phyloP scores from a whole-genome alignment of 1,140 invertebrate species.

The Megathymus violae region DNA sequence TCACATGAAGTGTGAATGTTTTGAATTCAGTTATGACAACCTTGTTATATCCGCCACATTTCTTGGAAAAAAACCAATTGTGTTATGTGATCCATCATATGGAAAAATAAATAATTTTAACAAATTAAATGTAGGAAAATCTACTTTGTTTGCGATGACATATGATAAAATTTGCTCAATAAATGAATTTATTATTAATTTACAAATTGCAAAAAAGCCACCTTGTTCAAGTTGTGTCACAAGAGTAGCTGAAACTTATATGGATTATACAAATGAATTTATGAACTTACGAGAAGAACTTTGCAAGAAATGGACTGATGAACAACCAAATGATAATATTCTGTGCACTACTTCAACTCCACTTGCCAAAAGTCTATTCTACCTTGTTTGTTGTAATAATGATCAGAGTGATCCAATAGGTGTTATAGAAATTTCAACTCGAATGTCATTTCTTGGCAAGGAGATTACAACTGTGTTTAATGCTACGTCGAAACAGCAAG shows the following conservation, averaged over 20 bases:
- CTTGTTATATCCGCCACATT: conserved; percentile 68
- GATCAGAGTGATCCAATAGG: conserved; percentile 67
- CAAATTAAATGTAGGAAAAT: conserved; percentile 72
- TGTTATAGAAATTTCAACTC: conserved; percentile 65
- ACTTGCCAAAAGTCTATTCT: conserved; percentile 68
- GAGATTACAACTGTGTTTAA: conserved; percentile 74
- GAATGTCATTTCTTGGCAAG: conserved; percentile 76
- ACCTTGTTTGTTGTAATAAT: conserved; percentile 60
- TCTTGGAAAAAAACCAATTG: conserved; percentile 69
- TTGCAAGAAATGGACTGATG: conserved; percentile 65
- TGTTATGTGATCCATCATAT: conserved; percentile 67
- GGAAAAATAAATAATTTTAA: conserved; percentile 65
- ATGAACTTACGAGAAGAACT: conserved; percentile 61
- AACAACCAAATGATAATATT: conserved; percentile 71
- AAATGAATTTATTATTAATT: conserved; percentile 61
- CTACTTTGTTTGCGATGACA: conserved; percentile 74
- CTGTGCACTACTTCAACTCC: conserved; percentile 72
- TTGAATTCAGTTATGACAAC: conserved; percentile 69
- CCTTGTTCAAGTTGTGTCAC: conserved; percentile 68
- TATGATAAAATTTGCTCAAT: conserved; percentile 76
- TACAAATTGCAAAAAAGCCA: conserved; percentile 67
- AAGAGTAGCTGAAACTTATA: conserved; percentile 67
- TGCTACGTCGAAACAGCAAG: conserved; percentile 56
- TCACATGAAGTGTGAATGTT: conserved; percentile 78
- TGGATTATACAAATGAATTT: conserved; percentile 69